Evolutionary conservation across 2,113 vertebrate genomes (phyloP).

Genomic region (Pelecanoides urinatrix): DNA sequence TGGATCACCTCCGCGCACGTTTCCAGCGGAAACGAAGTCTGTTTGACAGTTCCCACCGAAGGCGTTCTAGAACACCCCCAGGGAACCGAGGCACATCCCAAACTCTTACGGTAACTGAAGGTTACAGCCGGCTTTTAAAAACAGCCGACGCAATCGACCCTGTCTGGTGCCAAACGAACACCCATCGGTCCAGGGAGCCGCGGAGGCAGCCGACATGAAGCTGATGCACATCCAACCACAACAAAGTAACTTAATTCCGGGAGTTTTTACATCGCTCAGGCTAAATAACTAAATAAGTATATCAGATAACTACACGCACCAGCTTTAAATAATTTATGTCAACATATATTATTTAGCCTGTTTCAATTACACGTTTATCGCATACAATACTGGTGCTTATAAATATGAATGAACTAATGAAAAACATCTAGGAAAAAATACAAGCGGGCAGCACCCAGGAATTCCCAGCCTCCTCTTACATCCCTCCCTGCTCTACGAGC

Average conservation of each 20-base stretch:
- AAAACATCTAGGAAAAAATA: accelerated
- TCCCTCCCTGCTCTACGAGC: accelerated
- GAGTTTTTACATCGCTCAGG: no score
- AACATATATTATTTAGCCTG: accelerated
- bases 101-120: accelerated
- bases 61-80: neutral
- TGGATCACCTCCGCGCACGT: neutral
- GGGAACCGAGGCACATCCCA: accelerated
- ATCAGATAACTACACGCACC: neutral
- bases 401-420: accelerated
- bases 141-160: no score
- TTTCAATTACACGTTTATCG: accelerated
- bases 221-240: accelerated
- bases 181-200: accelerated
- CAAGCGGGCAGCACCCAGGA: neutral
- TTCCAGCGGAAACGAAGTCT: neutral
- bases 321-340: neutral
- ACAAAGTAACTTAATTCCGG: accelerated
- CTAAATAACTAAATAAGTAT: neutral
- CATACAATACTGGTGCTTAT: accelerated
- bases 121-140: neutral
- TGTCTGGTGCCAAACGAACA: accelerated
- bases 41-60: neutral
- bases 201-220: accelerated
- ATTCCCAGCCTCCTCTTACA: neutral